A percentile compares a stretch with the other conserved stretches of the same genome.
These are phyloP conservation scores for Amyelois transitella DNA, from an alignment of 1,140 invertebrate genomes.

Conservation along the genomic window DNA sequence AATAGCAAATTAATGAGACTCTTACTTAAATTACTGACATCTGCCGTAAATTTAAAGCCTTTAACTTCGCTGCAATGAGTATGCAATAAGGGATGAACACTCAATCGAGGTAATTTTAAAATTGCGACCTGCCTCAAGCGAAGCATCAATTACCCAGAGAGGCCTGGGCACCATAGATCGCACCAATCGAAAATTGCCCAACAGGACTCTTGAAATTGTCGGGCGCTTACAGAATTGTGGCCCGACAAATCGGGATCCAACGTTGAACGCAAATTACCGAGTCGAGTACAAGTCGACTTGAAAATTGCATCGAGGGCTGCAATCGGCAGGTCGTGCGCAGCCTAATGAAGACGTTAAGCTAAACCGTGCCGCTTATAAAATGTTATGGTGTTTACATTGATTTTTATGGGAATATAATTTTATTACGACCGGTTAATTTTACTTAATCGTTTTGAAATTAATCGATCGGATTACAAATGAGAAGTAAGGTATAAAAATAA, in stretches of 20 bases:
- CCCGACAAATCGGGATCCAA: conserved; percentile 50
- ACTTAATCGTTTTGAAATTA: neutral
- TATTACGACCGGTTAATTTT: conserved; percentile 23
- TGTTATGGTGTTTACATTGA: conserved; percentile 66
- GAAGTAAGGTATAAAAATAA: conserved; percentile 1
- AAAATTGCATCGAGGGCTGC: conserved; percentile 53
- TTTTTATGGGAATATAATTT: conserved; percentile 68
- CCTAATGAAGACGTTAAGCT: conserved; percentile 69
- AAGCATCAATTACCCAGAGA: conserved; percentile 45
- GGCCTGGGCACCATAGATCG: conserved; percentile 32
- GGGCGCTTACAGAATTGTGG: conserved; percentile 44
- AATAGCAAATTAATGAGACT: conserved; percentile 32
- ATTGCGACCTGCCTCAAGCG: conserved; percentile 52
- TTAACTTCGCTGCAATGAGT: conserved; percentile 25
- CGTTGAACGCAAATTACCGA: conserved; percentile 55
- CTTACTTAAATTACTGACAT: conserved; percentile 24
- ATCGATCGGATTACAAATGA: neutral
- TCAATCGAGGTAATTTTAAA: conserved; percentile 59
- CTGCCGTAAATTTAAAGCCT: conserved; percentile 32
- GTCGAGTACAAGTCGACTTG: conserved; percentile 38
- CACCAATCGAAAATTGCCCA: conserved; percentile 58
- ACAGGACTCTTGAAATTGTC: conserved; percentile 51
- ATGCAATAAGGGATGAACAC: conserved; percentile 41
- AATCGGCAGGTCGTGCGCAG: conserved; percentile 52
- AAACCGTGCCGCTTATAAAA: conserved; percentile 48